phyloP scores from a whole-genome alignment of 1,140 invertebrate genomes.

The Nomia melanderi region DNA sequence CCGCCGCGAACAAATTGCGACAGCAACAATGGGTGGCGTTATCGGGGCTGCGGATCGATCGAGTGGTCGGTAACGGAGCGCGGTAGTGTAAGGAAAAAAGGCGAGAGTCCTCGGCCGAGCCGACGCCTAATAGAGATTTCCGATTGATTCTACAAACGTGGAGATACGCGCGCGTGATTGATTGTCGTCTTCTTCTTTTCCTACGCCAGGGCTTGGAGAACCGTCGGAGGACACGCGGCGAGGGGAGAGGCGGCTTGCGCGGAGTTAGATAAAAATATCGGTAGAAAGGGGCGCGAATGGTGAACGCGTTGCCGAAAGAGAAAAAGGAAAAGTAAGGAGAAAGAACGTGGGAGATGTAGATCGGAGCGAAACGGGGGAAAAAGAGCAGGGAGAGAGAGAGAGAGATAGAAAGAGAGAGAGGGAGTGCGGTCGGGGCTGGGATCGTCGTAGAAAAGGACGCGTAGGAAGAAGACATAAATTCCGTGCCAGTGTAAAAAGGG shows the following conservation, averaged over 20 bases:
- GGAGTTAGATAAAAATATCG: too few species aligned
- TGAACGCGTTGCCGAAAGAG: too few species aligned
- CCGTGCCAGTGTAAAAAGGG: slow-evolving; percentile 65
- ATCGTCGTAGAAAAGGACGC: slow-evolving; percentile 10
- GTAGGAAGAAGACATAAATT: slow-evolving; percentile 69
- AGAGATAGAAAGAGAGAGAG: too few species aligned
- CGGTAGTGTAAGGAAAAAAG: not conserved
- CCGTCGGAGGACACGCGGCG: too few species aligned
- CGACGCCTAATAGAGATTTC: slow-evolving; percentile 64
- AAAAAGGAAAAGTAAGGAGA: not conserved
- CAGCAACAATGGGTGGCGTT: not conserved
- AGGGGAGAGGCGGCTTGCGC: not conserved
- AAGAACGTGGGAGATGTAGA: slow-evolving; percentile 37
- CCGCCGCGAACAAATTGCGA: slow-evolving; percentile 12
- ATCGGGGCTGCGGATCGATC: slow-evolving; percentile 16
- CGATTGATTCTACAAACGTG: slow-evolving; percentile 62
- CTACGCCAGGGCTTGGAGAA: too few species aligned
- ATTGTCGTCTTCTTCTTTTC: slow-evolving; percentile 48
- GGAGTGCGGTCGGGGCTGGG: not conserved
- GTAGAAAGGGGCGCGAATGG: not conserved
- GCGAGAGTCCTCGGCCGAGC: not conserved
- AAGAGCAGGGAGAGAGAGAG: not conserved
- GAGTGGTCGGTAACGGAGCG: not conserved
- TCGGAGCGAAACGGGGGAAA: not conserved
- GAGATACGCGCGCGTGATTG: slow-evolving; percentile 61